Conservation (phyloP, 2,888 invertebrate species). For the Calliphora vomitoria region DNA sequence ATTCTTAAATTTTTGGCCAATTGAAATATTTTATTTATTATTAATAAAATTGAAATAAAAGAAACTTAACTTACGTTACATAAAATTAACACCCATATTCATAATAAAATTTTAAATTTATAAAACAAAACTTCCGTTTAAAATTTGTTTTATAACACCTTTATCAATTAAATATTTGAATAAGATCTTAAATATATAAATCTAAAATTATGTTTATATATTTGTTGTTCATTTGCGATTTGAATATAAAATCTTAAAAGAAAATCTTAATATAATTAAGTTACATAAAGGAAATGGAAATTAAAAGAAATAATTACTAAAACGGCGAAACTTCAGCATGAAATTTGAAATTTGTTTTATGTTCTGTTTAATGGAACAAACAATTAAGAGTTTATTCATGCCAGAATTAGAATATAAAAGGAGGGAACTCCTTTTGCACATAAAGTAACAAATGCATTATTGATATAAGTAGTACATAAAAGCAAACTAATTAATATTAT, state of each 20-base stretch:
- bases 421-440: conserved; percentile 39
- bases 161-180: no score
- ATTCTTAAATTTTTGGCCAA: neutral
- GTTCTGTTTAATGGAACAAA: conserved; percentile 12
- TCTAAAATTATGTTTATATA: conserved; percentile 35
- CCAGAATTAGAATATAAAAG: conserved; percentile 1
- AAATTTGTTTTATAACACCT: no score
- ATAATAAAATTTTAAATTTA: no score
- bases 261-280: conserved; percentile 7
- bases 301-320: conserved; percentile 4
- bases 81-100: conserved; percentile 28
- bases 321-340: conserved; percentile 1
- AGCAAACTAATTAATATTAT: conserved; percentile 31
- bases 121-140: no score
- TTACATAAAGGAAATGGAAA: conserved; percentile 9
- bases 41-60: conserved; percentile 57
- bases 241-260: conserved; percentile 13
- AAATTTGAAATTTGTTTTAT: conserved; percentile 4
- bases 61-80: conserved; percentile 64
- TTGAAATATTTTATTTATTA: conserved; percentile 60
- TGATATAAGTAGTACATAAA: neutral
- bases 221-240: conserved; percentile 17
- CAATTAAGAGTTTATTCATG: conserved; percentile 3
- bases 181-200: conserved; percentile 31
- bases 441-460: neutral